Conservation (phyloP, 1,140 invertebrate species). For the Macrobrachium nipponense region DNA sequence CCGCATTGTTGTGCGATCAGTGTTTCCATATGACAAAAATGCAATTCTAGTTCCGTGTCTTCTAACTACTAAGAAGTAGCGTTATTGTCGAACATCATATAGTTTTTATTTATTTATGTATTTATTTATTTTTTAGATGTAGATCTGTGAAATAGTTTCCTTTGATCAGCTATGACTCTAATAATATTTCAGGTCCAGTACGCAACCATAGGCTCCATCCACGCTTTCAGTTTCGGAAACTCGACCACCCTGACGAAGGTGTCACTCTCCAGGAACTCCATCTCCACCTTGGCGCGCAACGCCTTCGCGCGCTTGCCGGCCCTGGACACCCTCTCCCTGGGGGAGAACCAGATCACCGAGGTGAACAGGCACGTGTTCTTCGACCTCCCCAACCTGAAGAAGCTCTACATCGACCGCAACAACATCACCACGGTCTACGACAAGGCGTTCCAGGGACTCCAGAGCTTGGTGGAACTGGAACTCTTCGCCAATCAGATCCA, state of each 20-base stretch:
- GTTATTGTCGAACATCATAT: neutral
- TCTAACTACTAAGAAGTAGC: no score
- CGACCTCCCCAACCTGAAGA: constrained; percentile 76
- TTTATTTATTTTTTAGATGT: neutral
- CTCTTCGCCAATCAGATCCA: constrained; percentile 79
- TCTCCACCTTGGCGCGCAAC: constrained; percentile 40
- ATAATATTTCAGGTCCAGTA: constrained; percentile 74
- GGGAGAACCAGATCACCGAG: constrained; percentile 79
- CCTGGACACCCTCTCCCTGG: constrained; percentile 76
- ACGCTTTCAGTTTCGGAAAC: constrained; percentile 78
- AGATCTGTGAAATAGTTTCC: no score
- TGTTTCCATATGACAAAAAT: no score
- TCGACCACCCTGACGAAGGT: constrained; percentile 75
- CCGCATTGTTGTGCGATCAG: no score
- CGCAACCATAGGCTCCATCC: constrained; percentile 77
- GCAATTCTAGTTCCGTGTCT: no score
- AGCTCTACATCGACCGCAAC: constrained; percentile 78
- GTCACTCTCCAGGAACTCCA: constrained; percentile 37
- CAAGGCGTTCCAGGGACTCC: constrained; percentile 77
- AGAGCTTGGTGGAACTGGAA: constrained; percentile 77
- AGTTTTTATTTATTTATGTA: neutral
- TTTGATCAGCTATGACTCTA: no score
- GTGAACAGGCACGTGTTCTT: constrained; percentile 79
- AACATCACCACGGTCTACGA: constrained; percentile 79
- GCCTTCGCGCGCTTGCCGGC: constrained; percentile 79